A percentile compares a stretch with the other conserved stretches of the same genome.
Evolutionary conservation across 1,140 invertebrate genomes (phyloP).

Genomic region (Listronotus bonariensis): DNA sequence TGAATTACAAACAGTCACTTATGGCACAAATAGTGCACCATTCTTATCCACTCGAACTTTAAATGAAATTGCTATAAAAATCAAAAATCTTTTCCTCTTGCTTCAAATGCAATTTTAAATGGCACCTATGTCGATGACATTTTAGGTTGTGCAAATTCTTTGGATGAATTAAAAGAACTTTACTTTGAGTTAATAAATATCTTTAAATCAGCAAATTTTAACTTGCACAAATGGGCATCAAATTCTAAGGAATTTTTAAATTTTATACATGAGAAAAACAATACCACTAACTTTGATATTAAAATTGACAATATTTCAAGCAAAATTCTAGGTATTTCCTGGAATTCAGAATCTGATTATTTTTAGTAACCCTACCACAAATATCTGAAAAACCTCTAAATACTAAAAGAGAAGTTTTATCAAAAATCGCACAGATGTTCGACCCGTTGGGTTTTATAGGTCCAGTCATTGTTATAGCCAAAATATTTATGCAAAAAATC

Average conservation of each 20-base stretch:
- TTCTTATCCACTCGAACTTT: slow-evolving; percentile 20
- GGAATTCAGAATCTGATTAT: slow-evolving; percentile 9
- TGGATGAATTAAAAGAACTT: slow-evolving; percentile 47
- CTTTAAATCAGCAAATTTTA: slow-evolving; percentile 15
- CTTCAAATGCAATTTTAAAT: slow-evolving; percentile 42
- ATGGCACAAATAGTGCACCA: no score
- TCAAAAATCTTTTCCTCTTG: slow-evolving; percentile 41
- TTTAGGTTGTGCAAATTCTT: slow-evolving; percentile 45
- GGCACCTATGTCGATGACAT: slow-evolving; percentile 59
- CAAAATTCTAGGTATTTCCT: slow-evolving; percentile 32
- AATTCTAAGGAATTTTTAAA: slow-evolving; percentile 53
- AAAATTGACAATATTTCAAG: background rate
- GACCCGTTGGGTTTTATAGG: slow-evolving; percentile 45
- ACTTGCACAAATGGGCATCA: slow-evolving; percentile 36
- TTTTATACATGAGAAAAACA: no score
- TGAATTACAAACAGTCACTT: no score
- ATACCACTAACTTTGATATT: background rate
- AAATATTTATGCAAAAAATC: slow-evolving; percentile 31
- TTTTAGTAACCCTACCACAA: no score
- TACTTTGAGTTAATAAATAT: slow-evolving; percentile 15
- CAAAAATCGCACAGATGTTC: slow-evolving; percentile 38
- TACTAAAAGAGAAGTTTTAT: slow-evolving; percentile 39
- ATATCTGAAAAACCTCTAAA: no score
- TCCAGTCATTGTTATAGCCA: slow-evolving; percentile 47
- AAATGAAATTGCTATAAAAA: slow-evolving; percentile 51